phyloP scores from a whole-genome alignment of 2,113 vertebrate genomes.

The Tringa solitaria region DNA sequence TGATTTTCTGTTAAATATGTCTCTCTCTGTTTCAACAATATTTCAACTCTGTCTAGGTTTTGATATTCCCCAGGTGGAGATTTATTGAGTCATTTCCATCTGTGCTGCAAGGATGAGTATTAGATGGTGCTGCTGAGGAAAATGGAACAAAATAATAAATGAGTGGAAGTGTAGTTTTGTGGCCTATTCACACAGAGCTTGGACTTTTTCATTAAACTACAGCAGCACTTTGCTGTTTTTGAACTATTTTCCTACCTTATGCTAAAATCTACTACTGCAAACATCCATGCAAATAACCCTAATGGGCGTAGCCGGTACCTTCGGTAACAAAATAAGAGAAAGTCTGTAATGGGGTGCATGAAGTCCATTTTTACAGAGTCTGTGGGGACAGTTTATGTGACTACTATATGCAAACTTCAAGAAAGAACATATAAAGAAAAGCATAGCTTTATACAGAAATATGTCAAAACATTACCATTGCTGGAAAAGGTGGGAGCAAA shows the following conservation, averaged over 20 bases:
- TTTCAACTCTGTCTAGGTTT: slow-evolving; percentile 20
- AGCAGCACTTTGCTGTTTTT: background rate
- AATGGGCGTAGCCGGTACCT: no score
- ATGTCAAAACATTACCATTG: background rate
- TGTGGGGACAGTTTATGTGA: background rate
- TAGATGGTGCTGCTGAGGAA: background rate
- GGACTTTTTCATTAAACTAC: background rate
- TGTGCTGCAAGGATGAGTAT: background rate
- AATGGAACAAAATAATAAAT: background rate
- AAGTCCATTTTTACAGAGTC: background rate
- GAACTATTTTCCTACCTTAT: background rate
- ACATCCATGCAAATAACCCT: background rate
- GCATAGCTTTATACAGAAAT: background rate
- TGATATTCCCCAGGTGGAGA: background rate
- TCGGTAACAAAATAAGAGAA: background rate
- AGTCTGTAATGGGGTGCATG: background rate
- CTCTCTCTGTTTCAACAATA: background rate
- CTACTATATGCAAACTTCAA: background rate
- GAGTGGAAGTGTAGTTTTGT: background rate
- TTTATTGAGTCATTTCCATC: background rate
- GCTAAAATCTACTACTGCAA: background rate
- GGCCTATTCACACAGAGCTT: background rate
- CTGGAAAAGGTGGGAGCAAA: background rate
- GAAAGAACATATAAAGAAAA: background rate
- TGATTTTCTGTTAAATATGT: background rate